phyloP scores from a whole-genome alignment of 2,888 invertebrate genomes.

The Ligdia adustata region DNA sequence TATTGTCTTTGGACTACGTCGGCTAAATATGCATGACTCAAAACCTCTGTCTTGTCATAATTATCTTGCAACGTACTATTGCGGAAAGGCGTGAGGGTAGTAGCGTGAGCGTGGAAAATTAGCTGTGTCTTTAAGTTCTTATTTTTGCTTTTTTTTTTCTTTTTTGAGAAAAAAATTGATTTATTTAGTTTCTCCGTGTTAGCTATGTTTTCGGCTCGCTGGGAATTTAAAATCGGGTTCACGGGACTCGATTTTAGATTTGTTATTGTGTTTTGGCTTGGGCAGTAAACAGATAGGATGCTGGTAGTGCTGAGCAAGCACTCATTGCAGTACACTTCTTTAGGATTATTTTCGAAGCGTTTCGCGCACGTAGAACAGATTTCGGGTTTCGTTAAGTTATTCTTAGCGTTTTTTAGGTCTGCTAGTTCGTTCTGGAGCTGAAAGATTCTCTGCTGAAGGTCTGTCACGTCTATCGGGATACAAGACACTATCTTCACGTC shows the following conservation, averaged over 20 bases:
- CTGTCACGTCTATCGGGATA: slow-evolving; percentile 76
- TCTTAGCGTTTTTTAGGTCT: slow-evolving; percentile 32
- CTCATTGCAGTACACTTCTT: slow-evolving; percentile 4
- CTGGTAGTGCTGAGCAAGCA: slow-evolving; percentile 7
- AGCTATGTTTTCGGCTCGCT: slow-evolving; percentile 16
- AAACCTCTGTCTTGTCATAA: not conserved
- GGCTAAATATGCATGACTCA: slow-evolving; percentile 43
- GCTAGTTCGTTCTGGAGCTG: slow-evolving; percentile 60
- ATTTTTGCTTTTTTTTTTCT: slow-evolving; percentile 20
- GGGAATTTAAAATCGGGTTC: no score
- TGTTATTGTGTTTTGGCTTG: not conserved
- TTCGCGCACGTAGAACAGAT: not conserved
- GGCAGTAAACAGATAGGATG: not conserved
- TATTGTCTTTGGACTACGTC: slow-evolving; percentile 60
- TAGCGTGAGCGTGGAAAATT: slow-evolving; percentile 29
- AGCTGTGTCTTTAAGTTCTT: slow-evolving; percentile 26
- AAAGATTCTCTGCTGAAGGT: slow-evolving; percentile 68
- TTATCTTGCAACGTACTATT: not conserved
- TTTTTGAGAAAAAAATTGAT: slow-evolving; percentile 21
- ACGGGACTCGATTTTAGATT: slow-evolving; percentile 21
- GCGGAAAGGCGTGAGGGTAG: slow-evolving; percentile 22
- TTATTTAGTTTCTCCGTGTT: slow-evolving; percentile 16
- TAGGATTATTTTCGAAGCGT: not conserved
- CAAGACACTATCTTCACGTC: slow-evolving; percentile 79
- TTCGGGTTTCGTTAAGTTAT: not conserved